Evolutionary conservation across 2,113 vertebrate species (phyloP).

Genomic region (Steatornis caripensis): DNA sequence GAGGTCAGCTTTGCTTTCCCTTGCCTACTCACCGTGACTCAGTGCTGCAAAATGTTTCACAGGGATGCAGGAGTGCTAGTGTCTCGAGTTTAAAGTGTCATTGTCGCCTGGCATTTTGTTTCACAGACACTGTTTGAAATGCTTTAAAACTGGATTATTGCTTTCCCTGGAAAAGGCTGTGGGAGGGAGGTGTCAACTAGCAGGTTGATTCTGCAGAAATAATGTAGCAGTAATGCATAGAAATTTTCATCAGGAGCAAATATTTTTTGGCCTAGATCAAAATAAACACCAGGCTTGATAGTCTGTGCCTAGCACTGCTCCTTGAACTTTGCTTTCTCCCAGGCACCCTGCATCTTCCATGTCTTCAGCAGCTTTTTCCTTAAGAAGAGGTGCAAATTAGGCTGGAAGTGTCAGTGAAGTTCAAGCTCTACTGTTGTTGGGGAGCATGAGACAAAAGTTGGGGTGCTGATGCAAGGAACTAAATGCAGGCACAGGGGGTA

Average conservation of each 20-base stretch:
- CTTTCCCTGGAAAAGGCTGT: neutral
- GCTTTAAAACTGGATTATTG: neutral
- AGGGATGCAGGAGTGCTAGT: neutral
- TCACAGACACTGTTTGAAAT: neutral
- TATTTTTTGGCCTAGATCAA: neutral
- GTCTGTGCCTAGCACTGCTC: neutral
- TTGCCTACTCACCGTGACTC: neutral
- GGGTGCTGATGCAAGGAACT: neutral
- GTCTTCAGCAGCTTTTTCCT: neutral
- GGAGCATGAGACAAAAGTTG: neutral
- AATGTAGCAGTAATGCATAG: neutral
- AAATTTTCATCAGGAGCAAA: neutral
- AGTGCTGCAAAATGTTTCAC: neutral
- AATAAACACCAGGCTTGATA: neutral
- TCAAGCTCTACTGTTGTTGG: neutral
- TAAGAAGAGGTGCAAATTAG: neutral
- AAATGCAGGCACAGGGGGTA: neutral
- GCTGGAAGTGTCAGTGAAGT: neutral
- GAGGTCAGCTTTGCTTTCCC: neutral
- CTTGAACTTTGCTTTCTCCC: neutral
- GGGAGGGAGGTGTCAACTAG: neutral
- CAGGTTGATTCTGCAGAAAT: neutral
- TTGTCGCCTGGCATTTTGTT: neutral
- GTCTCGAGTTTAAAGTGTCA: neutral
- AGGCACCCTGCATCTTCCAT: neutral